phyloP scores from a whole-genome alignment of 2,888 invertebrate genomes.

The Andricus quercusramuli region DNA sequence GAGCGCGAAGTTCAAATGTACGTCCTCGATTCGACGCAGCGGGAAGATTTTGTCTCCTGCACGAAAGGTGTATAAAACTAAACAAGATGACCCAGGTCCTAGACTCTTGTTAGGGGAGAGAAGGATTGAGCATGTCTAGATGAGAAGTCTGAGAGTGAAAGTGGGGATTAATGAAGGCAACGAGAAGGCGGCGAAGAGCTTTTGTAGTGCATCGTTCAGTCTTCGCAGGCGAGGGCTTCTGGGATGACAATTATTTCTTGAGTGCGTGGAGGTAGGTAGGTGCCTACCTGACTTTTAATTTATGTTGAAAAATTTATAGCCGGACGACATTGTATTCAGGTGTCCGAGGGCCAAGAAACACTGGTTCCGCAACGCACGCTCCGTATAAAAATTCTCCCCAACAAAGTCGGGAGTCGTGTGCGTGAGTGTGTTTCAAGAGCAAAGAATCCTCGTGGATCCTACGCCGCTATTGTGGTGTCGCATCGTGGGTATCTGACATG shows the following conservation, averaged over 20 bases:
- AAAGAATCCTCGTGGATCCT: slow-evolving; percentile 54
- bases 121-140: slow-evolving; percentile 24
- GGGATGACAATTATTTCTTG: slow-evolving; percentile 70
- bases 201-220: slow-evolving; percentile 46
- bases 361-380: slow-evolving; percentile 54
- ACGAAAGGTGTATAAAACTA: not conserved
- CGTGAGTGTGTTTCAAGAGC: slow-evolving; percentile 41
- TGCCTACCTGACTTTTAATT: slow-evolving; percentile 65
- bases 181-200: slow-evolving; percentile 27
- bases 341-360: slow-evolving; percentile 64
- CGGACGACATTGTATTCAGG: slow-evolving; percentile 69
- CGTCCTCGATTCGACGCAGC: no score
- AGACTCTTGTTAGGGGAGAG: not conserved
- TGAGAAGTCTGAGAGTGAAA: slow-evolving; percentile 42
- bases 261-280: slow-evolving; percentile 54
- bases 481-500: slow-evolving; percentile 53
- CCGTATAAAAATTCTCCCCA: slow-evolving; percentile 7
- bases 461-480: slow-evolving; percentile 58
- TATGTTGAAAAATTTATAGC: slow-evolving; percentile 70
- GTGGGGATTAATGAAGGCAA: slow-evolving; percentile 40
- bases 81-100: not conserved
- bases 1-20: no score
- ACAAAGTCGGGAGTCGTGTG: not conserved
- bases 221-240: slow-evolving; percentile 57
- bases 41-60: not conserved